A percentile compares a stretch with the other conserved stretches of the same genome.
Conservation (phyloP, 2,888 invertebrate genomes). For the Pomacea canaliculata region DNA sequence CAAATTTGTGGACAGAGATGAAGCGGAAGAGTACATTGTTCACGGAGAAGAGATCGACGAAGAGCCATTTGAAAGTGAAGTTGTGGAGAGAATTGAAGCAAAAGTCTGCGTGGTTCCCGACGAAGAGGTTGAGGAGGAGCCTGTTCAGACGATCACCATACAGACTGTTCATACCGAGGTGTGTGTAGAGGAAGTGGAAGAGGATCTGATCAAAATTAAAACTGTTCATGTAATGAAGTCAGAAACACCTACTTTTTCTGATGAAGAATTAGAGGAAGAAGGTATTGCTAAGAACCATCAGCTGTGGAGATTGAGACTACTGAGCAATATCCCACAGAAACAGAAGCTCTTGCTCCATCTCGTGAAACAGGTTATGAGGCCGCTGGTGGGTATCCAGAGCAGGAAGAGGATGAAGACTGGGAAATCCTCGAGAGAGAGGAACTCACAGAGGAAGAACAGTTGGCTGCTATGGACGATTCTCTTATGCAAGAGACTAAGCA, state of each 20-base stretch:
- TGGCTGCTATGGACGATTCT: constrained; percentile 16
- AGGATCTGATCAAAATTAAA: background rate
- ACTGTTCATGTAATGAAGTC: background rate
- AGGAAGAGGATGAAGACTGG: constrained; percentile 43
- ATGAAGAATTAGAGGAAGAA: constrained; percentile 14
- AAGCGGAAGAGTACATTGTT: background rate
- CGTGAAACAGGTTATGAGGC: constrained; percentile 1
- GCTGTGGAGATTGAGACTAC: background rate
- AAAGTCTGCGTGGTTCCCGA: background rate
- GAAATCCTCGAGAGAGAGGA: constrained; percentile 49
- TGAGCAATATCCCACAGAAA: background rate
- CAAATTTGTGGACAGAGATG: constrained; percentile 1
- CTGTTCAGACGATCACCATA: background rate
- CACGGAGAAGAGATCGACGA: constrained; percentile 14
- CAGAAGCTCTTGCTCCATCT: background rate
- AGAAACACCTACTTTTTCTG: background rate
- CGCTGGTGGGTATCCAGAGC: background rate
- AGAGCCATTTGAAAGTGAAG: background rate
- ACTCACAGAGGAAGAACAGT: constrained; percentile 25
- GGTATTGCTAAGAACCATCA: background rate
- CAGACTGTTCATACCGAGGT: background rate
- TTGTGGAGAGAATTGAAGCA: background rate
- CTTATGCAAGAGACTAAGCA: constrained; percentile 12
- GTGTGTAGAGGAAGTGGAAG: background rate
- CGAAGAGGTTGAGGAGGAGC: constrained; percentile 11